phyloP scores from a whole-genome alignment of 2,888 invertebrate species.

The Drosophila paranaensis region DNA sequence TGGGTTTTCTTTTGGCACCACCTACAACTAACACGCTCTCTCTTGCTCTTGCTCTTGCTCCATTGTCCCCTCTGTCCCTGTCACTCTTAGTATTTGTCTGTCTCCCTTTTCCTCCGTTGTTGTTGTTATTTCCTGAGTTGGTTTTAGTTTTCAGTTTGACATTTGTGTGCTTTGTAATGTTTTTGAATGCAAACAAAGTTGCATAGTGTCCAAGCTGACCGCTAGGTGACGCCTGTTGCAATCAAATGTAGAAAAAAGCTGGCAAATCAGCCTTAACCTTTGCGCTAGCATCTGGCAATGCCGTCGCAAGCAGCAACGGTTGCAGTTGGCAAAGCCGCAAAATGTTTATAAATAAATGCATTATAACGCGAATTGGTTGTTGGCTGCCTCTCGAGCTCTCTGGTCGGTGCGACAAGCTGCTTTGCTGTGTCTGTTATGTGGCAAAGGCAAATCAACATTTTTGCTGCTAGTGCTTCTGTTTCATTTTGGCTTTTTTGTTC shows the following conservation, averaged over 20 bases:
- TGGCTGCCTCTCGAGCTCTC: slow-evolving; percentile 22
- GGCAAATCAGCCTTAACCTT: not conserved
- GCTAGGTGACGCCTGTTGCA: slow-evolving; percentile 38
- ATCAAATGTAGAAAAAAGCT: not conserved
- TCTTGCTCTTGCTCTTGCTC: not conserved
- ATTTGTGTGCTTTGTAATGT: slow-evolving; percentile 43
- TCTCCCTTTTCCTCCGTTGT: slow-evolving; percentile 1
- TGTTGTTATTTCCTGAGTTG: slow-evolving; percentile 48
- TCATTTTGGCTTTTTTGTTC: slow-evolving; percentile 15
- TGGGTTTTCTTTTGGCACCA: slow-evolving; percentile 4
- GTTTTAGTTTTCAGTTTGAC: slow-evolving; percentile 54
- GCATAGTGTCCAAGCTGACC: slow-evolving; percentile 44
- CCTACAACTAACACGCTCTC: not conserved
- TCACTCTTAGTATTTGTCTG: not conserved
- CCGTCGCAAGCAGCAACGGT: slow-evolving; percentile 16
- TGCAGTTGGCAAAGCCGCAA: slow-evolving; percentile 39
- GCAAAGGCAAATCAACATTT: slow-evolving; percentile 55
- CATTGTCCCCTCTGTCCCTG: not conserved
- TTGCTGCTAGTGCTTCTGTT: not conserved
- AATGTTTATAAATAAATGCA: slow-evolving; percentile 49
- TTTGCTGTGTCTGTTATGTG: slow-evolving; percentile 11
- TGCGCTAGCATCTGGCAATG: slow-evolving; percentile 21
- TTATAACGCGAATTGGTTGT: slow-evolving; percentile 36
- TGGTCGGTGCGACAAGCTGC: slow-evolving; percentile 1
- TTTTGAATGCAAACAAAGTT: slow-evolving; percentile 67